phyloP scores from a whole-genome alignment of 2,113 vertebrate species.

The Carettochelys insculpta region DNA sequence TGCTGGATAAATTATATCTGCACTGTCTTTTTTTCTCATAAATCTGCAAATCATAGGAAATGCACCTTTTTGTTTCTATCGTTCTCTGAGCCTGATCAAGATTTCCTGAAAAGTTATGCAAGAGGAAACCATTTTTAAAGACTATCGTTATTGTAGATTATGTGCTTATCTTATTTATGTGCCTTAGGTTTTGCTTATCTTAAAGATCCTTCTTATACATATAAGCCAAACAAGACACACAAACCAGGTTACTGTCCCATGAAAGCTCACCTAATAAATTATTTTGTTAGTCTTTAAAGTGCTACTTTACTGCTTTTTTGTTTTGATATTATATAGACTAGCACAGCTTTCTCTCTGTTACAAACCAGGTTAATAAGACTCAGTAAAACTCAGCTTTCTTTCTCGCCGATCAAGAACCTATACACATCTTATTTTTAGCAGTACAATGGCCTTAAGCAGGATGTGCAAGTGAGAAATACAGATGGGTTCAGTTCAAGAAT shows the following conservation, averaged over 20 bases:
- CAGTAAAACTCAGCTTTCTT: background rate
- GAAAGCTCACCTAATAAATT: too few species aligned
- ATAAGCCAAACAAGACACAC: background rate
- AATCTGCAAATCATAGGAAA: background rate
- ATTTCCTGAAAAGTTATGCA: background rate
- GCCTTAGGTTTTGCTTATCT: too few species aligned
- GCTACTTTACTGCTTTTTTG: too few species aligned
- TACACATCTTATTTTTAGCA: background rate
- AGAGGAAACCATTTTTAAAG: background rate
- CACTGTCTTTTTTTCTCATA: background rate
- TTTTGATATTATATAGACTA: too few species aligned
- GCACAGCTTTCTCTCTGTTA: too few species aligned
- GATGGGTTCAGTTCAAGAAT: background rate
- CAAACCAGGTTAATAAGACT: rapidly evolving
- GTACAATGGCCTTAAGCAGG: background rate
- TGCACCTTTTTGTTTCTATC: background rate
- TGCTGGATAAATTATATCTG: background rate
- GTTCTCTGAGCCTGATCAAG: background rate
- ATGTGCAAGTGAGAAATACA: background rate
- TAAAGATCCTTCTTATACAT: background rate
- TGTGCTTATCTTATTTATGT: too few species aligned
- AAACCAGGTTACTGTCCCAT: rapidly evolving
- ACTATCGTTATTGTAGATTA: too few species aligned
- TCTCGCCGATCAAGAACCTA: rapidly evolving
- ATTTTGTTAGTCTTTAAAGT: too few species aligned